Percentiles rank a stretch among this genome's conserved stretches.
phyloP scores from a whole-genome alignment of 2,113 vertebrate species.

The Apistogramma diplotaenia region DNA sequence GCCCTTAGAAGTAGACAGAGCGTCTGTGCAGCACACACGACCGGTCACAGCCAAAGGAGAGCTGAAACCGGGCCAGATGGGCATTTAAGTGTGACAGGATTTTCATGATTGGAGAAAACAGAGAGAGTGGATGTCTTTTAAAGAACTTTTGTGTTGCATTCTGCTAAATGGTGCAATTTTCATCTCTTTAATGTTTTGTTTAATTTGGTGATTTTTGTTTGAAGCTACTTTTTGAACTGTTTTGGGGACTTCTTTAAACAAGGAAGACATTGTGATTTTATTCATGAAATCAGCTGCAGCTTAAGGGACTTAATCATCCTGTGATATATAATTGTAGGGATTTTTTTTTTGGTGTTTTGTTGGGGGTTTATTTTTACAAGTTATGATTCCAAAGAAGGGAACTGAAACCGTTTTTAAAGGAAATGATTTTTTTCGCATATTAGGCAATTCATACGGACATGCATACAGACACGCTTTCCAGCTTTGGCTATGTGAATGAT shows the following conservation, averaged over 20 bases:
- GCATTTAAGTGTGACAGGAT: not conserved
- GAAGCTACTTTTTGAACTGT: not conserved
- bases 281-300: not conserved
- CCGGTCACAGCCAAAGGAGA: not conserved
- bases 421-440: not conserved
- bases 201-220: not conserved
- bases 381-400: not conserved
- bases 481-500: not conserved
- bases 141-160: not conserved
- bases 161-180: not conserved
- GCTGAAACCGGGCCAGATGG: not conserved
- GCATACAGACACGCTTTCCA: not conserved
- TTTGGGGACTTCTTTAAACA: not conserved
- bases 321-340: too few species aligned
- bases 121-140: not conserved
- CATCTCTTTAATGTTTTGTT: not conserved
- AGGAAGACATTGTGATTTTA: not conserved
- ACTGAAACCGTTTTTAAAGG: not conserved
- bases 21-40: not conserved
- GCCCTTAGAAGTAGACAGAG: slow-evolving; percentile 21
- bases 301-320: not conserved
- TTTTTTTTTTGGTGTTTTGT: too few species aligned
- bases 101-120: not conserved
- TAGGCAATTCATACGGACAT: not conserved
- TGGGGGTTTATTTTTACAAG: not conserved